Base-by-base conservation (phyloP, 2,797 vertebrate genomes). In the Rhynchonycteris naso region DNA sequence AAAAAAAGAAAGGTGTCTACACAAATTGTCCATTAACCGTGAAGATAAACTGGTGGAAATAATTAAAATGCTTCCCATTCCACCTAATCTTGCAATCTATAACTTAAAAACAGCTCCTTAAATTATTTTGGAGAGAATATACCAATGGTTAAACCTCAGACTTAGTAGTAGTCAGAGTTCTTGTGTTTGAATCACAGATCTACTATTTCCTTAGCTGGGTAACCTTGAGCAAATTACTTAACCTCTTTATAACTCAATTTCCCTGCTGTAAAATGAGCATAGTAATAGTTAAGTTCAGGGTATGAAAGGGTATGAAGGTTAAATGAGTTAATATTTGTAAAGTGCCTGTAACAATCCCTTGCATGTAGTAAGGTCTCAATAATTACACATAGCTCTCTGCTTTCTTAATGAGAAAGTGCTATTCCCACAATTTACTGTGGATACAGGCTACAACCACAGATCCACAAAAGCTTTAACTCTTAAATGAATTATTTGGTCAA, bases 401-500 rank as follows among this genome's bases (percentile, higher is more conserved):
- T 88, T 54, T 69, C 33, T 52, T 59, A 59, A 22, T n/a, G 50
- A 97, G 28, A 54, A 91, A 35, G 8, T 26, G 15, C 71, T 59
- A 9, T 30, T 81, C 24, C 18, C 7, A n/a, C 65, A 74, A 10
- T 59, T 89, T 76, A 52, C 61, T 22, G 22, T n/a, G n/a, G 56
- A 38, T 63, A 30, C 13, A 88, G 59, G 5, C 58, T 72, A 54
- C 28, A 68, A 5, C 16, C 30, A 81, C n/a, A 93, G 38, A 58
- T n/a, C 33, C 35, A 81, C 5, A 26, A 28, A 78, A 63, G 13
- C 9, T 72, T 87, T 89, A 86, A 52, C 63, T 75, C 68, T 91
- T 74, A 75, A 72, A 66, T 88, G 68, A 59, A 56, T 92, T 63
- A 86, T 66, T 88, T 88, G 69, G 59, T 14, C 43, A 95, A 74